Evolutionary conservation across 2,113 vertebrate genomes (phyloP).

Genomic region (Sorex fumeus): DNA sequence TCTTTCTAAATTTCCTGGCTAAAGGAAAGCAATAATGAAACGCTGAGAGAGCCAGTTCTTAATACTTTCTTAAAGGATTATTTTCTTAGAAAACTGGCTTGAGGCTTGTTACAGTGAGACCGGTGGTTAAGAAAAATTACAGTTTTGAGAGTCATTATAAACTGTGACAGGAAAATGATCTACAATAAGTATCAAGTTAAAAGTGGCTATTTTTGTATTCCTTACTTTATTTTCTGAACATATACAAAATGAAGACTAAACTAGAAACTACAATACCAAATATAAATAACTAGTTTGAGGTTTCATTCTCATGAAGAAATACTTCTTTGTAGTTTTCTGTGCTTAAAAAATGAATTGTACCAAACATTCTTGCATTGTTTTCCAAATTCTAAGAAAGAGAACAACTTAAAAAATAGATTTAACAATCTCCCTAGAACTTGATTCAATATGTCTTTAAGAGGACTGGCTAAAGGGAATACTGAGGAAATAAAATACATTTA

Average conservation of each 20-base stretch:
- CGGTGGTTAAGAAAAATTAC: neutral
- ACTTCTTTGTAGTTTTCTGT: neutral
- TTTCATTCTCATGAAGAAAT: conserved; percentile 28
- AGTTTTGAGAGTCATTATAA: neutral
- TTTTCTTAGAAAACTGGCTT: neutral
- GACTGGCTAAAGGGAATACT: no score
- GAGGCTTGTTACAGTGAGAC: neutral
- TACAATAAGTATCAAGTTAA: neutral
- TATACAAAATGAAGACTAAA: neutral
- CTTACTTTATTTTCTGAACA: conserved; percentile 12
- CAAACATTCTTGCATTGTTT: neutral
- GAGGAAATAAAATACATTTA: no score
- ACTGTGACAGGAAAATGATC: neutral
- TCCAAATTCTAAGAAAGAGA: conserved; percentile 8
- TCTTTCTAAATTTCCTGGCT: neutral
- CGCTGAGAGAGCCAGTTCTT: neutral
- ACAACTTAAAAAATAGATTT: no score
- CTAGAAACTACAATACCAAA: conserved; percentile 2
- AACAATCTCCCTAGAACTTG: no score
- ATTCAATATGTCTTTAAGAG: no score
- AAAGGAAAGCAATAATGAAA: neutral
- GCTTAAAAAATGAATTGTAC: neutral
- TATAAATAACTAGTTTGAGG: neutral
- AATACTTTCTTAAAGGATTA: neutral
- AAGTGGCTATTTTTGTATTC: neutral